A percentile compares a stretch with the other conserved stretches of the same genome.
Conservation (phyloP, 2,797 vertebrate species). For the Australoheros facetus region DNA sequence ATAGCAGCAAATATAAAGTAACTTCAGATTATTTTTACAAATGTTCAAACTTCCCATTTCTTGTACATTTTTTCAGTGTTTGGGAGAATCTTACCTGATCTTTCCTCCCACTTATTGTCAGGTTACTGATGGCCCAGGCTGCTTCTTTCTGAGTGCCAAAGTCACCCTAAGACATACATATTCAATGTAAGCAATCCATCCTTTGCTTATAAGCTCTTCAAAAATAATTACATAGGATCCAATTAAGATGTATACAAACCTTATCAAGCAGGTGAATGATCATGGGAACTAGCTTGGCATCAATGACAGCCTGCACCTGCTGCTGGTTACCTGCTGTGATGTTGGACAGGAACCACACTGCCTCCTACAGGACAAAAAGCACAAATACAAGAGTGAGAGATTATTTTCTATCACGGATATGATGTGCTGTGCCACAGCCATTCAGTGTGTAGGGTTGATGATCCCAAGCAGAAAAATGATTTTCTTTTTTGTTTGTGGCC, state of each 20-base stretch:
- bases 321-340: conserved; percentile 99
- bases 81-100: conserved; percentile 86
- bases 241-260: conserved; percentile 73
- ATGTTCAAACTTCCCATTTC: neutral
- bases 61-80: neutral
- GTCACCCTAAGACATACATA: conserved; percentile 85
- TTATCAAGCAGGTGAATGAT: conserved; percentile 99
- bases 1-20: too few species aligned
- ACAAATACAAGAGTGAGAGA: conserved; percentile 23
- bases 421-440: neutral
- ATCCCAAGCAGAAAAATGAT: neutral
- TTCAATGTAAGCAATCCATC: neutral
- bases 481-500: neutral
- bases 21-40: neutral
- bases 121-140: conserved; percentile 99
- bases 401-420: neutral
- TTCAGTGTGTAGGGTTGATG: neutral
- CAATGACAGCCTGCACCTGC: conserved; percentile 99
- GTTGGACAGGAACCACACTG: conserved; percentile 99
- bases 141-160: conserved; percentile 99
- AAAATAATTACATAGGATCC: fast-evolving
- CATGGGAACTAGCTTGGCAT: conserved; percentile 98
- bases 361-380: conserved; percentile 86
- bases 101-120: conserved; percentile 99
- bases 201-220: neutral